Base-by-base conservation (phyloP, 2,888 invertebrate genomes). In the Hypomecis punctinalis region DNA sequence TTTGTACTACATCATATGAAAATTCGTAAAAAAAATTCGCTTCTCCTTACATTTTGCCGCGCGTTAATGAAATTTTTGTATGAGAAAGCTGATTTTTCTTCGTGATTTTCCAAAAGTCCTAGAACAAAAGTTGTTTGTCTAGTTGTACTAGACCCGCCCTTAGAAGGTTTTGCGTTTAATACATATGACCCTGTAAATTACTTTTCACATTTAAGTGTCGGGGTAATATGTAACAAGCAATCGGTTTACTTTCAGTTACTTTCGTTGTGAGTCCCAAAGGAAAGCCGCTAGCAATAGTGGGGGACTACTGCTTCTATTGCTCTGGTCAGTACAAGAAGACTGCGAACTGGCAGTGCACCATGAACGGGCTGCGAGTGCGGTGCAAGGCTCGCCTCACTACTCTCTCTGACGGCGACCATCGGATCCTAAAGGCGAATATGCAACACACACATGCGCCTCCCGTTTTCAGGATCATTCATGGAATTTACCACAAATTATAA, bases 261-360 rank as follows among this genome's bases (percentile, higher is more conserved):
- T 56, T 37, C 23, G 55, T 39, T 0, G 37, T 46, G 10, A 56
- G 13, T 5, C 7, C 7, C 5, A 45, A 13, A 56, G 55, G 55
- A 37, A 53, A 42, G 42, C 23, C 9, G 10, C 6, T 40, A 7
- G 53, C 42, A n/a, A 23, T 53, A 33, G 6, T 33, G 6, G 33
- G 10, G 10, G 53, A 40, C 42, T 53, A 42, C n/a, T 10, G 33
- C 6, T 53, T 53, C 33, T 53, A 53, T 9, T 37, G 49, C 8
- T 51, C 37, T 11, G 13, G 13, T 0, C 11, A 37, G 13, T 37
- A 8, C 6, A 51, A 13, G 11, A 11, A 4, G 9, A 51, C 49
- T 6, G 5, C 11, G 5, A 37, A 37, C 6, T 48, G 48, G 48
- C 48, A 46, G 33, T 48, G 35, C 10, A 48, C 33, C 3, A 48